Conservation (phyloP, 2,888 invertebrate genomes). For the Heliconius charithonia region DNA sequence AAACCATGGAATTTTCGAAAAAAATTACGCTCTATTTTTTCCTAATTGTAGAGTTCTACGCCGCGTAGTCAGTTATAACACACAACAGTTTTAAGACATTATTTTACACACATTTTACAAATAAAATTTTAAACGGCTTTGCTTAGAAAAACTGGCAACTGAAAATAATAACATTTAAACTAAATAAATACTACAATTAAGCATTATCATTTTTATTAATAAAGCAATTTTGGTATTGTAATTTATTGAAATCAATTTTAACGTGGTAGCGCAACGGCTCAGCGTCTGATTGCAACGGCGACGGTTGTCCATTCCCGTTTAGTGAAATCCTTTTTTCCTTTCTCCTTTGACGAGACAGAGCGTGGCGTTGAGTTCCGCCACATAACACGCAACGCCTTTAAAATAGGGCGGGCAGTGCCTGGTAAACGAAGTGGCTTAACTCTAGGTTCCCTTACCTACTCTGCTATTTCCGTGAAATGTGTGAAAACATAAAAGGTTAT, state of each 20-base stretch:
- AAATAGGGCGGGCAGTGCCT: background rate
- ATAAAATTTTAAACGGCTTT: too few species aligned
- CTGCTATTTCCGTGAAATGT: background rate
- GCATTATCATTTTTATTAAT: constrained; percentile 5
- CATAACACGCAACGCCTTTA: background rate
- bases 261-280: background rate
- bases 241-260: constrained; percentile 8
- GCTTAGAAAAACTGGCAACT: background rate
- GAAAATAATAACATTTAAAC: constrained; percentile 18
- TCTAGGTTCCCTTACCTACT: background rate
- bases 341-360: too few species aligned
- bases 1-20: background rate
- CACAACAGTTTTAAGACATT: too few species aligned
- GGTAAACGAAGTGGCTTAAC: background rate
- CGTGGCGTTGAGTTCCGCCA: background rate
- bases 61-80: too few species aligned
- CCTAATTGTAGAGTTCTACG: background rate
- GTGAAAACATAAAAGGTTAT: background rate
- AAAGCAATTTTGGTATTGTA: background rate
- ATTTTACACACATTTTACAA: too few species aligned
- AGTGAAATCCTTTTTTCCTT: too few species aligned
- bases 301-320: too few species aligned
- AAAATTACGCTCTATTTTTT: background rate
- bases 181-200: constrained; percentile 20
- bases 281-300: too few species aligned